phyloP scores from a whole-genome alignment of 2,797 vertebrate species.

The Semotilus atromaculatus region DNA sequence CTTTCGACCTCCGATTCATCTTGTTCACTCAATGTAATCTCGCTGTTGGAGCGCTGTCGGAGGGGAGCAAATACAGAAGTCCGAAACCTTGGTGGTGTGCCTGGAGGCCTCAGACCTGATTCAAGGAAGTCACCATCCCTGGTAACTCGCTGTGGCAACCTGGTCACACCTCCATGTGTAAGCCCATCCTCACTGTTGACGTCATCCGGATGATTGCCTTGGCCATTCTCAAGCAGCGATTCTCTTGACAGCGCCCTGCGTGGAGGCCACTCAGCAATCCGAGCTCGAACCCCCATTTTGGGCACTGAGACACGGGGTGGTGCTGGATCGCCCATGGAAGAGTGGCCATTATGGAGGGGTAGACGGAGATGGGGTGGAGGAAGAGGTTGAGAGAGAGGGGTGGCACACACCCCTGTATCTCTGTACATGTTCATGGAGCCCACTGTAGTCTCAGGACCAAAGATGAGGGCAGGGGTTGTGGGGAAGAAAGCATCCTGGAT shows the following conservation, averaged over 20 bases:
- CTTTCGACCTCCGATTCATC: conserved; percentile 78
- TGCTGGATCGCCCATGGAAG: conserved; percentile 58
- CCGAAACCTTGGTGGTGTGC: conserved; percentile 63
- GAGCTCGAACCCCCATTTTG: conserved; percentile 93
- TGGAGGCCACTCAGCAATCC: conserved; percentile 93
- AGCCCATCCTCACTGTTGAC: conserved; percentile 73
- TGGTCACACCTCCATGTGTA: conserved; percentile 67
- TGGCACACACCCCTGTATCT: conserved; percentile 80
- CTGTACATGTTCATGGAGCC: conserved; percentile 73
- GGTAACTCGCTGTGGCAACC: conserved; percentile 78
- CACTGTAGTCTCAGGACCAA: conserved; percentile 68
- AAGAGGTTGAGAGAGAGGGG: conserved; percentile 70
- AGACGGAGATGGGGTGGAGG: conserved; percentile 71
- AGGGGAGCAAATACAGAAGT: conserved; percentile 77
- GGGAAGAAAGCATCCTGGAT: conserved; percentile 75
- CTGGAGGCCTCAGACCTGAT: conserved; percentile 69
- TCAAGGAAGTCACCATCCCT: conserved; percentile 87
- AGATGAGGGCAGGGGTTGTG: conserved; percentile 58
- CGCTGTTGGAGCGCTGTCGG: conserved; percentile 90
- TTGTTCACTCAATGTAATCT: conserved; percentile 91
- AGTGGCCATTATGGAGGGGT: conserved; percentile 78
- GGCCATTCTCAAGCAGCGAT: conserved; percentile 82
- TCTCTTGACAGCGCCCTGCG: conserved; percentile 84
- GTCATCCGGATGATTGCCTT: conserved; percentile 52
- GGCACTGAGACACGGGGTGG: conserved; percentile 82